These are phyloP conservation scores for Scyliorhinus canicula DNA, from an alignment of 2,797 vertebrate species.

Conservation along the genomic window DNA sequence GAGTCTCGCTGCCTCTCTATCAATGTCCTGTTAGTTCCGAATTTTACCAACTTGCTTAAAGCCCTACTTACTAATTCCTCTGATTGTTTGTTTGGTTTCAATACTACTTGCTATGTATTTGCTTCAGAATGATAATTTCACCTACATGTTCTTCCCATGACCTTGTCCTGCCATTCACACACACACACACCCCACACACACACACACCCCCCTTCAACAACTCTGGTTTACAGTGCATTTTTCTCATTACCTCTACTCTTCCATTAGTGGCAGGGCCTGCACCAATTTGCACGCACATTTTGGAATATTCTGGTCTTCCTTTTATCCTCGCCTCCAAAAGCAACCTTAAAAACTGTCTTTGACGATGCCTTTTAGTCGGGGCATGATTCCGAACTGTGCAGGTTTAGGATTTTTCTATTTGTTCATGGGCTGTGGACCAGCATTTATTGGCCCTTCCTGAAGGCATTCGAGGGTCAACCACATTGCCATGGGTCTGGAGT, in stretches of 20 bases:
- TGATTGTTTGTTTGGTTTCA: conserved; percentile 1
- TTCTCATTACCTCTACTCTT: conserved; percentile 4
- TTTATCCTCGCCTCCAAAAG: conserved; percentile 9
- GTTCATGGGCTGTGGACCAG: too few species aligned
- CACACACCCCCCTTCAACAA: neutral
- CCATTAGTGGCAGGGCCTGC: conserved; percentile 39
- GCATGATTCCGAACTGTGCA: neutral
- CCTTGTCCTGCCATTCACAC: too few species aligned
- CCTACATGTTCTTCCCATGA: neutral
- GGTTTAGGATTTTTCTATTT: neutral
- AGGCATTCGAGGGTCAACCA: too few species aligned
- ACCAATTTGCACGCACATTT: neutral
- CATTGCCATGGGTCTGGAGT: too few species aligned
- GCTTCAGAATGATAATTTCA: neutral
- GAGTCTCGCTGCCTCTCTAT: neutral
- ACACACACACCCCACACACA: neutral
- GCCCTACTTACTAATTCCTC: neutral
- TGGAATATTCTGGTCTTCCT: neutral
- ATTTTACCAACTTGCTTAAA: too few species aligned
- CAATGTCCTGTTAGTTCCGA: neutral
- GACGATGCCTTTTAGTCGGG: neutral
- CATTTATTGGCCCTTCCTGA: too few species aligned
- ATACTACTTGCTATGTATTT: neutral
- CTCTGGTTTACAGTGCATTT: neutral
- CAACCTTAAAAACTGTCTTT: neutral